Conservation (phyloP, 2,888 invertebrate genomes). For the Mesochorus sp. region DNA sequence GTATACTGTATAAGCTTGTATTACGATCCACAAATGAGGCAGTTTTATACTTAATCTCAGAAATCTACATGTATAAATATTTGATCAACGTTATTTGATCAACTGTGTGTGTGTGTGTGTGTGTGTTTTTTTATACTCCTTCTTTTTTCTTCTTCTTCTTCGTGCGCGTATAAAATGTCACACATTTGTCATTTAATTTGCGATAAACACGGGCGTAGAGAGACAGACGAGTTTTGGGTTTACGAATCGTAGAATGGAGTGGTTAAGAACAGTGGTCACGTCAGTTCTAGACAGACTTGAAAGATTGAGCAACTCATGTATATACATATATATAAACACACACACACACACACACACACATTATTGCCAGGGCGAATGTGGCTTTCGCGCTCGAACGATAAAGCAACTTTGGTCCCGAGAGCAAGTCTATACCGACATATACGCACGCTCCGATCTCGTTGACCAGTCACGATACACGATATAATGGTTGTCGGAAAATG, state of each 20-base stretch:
- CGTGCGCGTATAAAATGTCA: slow-evolving; percentile 44
- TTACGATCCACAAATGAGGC: slow-evolving; percentile 59
- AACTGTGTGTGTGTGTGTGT: neutral
- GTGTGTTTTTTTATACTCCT: slow-evolving; percentile 26
- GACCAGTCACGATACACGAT: slow-evolving; percentile 29
- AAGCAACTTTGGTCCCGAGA: slow-evolving; percentile 11
- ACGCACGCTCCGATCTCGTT: slow-evolving; percentile 29
- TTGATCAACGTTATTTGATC: slow-evolving; percentile 46
- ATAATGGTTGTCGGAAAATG: slow-evolving; percentile 57
- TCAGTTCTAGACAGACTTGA: slow-evolving; percentile 31
- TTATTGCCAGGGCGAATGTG: slow-evolving; percentile 16
- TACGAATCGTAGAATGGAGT: slow-evolving; percentile 44
- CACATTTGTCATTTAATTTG: slow-evolving; percentile 59
- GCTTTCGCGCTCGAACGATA: slow-evolving; percentile 16
- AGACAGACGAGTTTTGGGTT: slow-evolving; percentile 18
- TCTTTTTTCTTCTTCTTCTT: too few relatives aligned
- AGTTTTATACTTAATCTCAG: slow-evolving; percentile 56
- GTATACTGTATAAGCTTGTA: slow-evolving; percentile 8
- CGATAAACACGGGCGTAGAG: neutral
- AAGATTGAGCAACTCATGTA: slow-evolving; percentile 55
- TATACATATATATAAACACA: slow-evolving; percentile 4
- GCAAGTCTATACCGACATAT: neutral
- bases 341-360: neutral
- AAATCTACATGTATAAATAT: slow-evolving; percentile 61
- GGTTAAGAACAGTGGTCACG: slow-evolving; percentile 43